These are phyloP conservation scores for Pegea sp. DNA, from an alignment of 23 tunicate genomes.

Conservation along the genomic window DNA sequence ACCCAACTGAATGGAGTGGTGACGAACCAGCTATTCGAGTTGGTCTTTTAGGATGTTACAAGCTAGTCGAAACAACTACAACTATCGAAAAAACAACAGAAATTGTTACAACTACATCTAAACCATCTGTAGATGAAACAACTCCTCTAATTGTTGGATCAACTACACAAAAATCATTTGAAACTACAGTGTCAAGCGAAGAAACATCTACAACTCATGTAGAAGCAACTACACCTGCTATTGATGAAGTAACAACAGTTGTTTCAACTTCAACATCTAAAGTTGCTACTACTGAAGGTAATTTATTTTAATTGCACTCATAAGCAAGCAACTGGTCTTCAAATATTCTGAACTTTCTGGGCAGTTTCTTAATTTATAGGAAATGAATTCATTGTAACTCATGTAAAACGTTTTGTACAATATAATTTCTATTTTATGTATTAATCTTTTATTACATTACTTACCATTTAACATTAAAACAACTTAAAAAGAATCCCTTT, in stretches of 20 bases:
- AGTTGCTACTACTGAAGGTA: not conserved
- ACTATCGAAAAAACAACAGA: constrained; percentile 9
- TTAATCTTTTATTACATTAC: too few species aligned
- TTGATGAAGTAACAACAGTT: constrained; percentile 1
- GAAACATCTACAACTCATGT: not conserved
- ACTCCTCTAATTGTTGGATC: not conserved
- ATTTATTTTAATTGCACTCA: not conserved
- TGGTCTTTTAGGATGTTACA: constrained; percentile 44
- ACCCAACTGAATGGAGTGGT: constrained; percentile 14
- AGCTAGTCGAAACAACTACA: constrained; percentile 24
- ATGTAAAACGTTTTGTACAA: too few species aligned
- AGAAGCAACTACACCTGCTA: constrained; percentile 1
- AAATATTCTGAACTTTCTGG: too few species aligned
- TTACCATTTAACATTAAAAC: too few species aligned
- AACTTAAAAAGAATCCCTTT: too few species aligned
- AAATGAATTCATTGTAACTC: too few species aligned
- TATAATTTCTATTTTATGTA: too few species aligned
- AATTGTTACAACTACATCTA: constrained; percentile 9
- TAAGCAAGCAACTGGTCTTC: too few species aligned
- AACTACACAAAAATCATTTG: not conserved
- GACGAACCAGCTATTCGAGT: constrained; percentile 24
- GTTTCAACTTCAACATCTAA: not conserved
- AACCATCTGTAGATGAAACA: constrained; percentile 2
- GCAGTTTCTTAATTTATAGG: too few species aligned
- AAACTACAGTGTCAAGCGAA: not conserved